Evolutionary conservation across 1,140 invertebrate species (phyloP).

Genomic region (Atta texana): DNA sequence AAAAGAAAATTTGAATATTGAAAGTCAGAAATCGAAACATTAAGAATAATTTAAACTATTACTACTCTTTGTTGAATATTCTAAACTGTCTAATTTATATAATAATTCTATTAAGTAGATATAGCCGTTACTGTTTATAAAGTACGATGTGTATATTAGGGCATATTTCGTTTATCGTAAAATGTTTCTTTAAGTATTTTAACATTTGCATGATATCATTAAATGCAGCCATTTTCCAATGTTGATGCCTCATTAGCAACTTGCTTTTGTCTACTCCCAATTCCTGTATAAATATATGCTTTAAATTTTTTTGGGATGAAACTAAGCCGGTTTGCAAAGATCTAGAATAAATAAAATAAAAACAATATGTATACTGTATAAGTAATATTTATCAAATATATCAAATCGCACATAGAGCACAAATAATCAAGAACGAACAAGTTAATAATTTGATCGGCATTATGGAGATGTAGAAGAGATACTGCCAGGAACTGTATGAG

Average conservation of each 20-base stretch:
- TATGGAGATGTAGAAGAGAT: no score
- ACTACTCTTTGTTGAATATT: neutral
- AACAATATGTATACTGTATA: neutral
- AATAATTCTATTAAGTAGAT: constrained; percentile 37
- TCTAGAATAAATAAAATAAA: constrained; percentile 69
- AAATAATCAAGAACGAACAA: no score
- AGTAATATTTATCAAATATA: constrained; percentile 12
- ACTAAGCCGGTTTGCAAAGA: constrained; percentile 67
- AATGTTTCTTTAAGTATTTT: constrained; percentile 84
- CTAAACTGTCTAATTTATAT: constrained; percentile 54
- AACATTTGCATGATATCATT: constrained; percentile 85
- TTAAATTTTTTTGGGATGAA: constrained; percentile 76
- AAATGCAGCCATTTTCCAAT: constrained; percentile 86
- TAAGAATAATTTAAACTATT: neutral
- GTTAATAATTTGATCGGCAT: no score
- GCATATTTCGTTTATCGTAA: constrained; percentile 85
- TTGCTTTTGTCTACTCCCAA: constrained; percentile 74
- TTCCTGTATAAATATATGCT: constrained; percentile 77
- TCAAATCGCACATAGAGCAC: neutral
- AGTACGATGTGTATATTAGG: constrained; percentile 83
- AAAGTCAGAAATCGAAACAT: neutral
- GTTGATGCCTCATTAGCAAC: constrained; percentile 86
- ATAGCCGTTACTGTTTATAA: constrained; percentile 73
- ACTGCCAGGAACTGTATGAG: no score
- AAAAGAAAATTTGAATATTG: neutral